Base-by-base conservation (phyloP, 2,113 vertebrate genomes). In the Heterotis niloticus region DNA sequence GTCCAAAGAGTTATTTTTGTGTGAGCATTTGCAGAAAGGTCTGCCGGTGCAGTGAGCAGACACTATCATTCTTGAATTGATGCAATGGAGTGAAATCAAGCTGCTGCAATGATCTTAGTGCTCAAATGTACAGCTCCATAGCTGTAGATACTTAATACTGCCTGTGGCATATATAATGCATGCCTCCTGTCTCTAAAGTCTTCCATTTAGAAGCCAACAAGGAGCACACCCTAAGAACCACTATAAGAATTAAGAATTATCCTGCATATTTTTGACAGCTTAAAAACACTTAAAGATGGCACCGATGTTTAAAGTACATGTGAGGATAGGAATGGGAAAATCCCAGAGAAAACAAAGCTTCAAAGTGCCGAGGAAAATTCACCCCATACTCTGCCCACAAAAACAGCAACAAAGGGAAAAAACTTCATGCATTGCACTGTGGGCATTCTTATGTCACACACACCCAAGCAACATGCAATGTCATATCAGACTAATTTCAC, bases 31-130 rank as follows among this genome's bases (percentile, higher is more conserved):
- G 70, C 44, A 23, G 23, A 57, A 57, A 56, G 0, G 24, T n/a
- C 71, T 12, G 54, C 71, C 51, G 51, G 20, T 74, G 71, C 59
- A 2, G 20, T 74, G 52, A 14, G 51, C 54, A 16, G 71, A n/a
- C 23, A 54, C 54, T 23, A 56, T 54, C 52, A n/a, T n/a, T 16
- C 51, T 0, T 28, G 23, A 54, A 24, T 4, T 59, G 54, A 51
- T 23, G 28, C 26, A 54, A 56, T 24, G 71, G 17, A 24, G 56
- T 78, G 77, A 78, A 71, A 62, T 56, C 65, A 68, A 59, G 76
- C 65, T 17, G 54, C 20, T 17, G 2, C 17, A 29, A 75, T 68
- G 52, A 57, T 56, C 65, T 69, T 44, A 13, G 56, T 5, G 3
- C 34, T 76, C 20, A 18, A 44, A 62, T 64, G 18, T 20, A 23